phyloP scores from a whole-genome alignment of 2,797 vertebrate species.

The Alectoris magna region DNA sequence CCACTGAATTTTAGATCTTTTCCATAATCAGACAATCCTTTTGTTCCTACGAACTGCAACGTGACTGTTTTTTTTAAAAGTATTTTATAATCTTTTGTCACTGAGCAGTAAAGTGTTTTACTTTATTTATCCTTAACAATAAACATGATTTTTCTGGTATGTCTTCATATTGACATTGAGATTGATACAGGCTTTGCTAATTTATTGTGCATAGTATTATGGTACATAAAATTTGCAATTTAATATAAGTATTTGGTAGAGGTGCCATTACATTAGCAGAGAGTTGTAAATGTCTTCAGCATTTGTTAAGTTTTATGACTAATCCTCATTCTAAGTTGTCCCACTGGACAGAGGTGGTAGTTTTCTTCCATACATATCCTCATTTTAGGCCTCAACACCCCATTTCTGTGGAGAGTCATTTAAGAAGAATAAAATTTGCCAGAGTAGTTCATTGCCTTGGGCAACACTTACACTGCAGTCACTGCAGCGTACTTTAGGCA shows the following conservation, averaged over 20 bases:
- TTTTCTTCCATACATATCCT: constrained; percentile 43
- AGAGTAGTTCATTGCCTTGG: neutral
- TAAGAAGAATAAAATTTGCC: constrained; percentile 36
- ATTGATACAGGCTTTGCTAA: constrained; percentile 74
- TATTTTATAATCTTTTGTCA: constrained; percentile 65
- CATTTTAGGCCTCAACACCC: neutral
- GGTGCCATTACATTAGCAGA: constrained; percentile 63
- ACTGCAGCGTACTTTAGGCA: neutral
- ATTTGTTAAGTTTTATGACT: constrained; percentile 77
- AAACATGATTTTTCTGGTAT: constrained; percentile 61
- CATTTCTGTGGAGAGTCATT: neutral
- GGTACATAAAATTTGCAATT: constrained; percentile 76
- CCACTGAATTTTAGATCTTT: constrained; percentile 51
- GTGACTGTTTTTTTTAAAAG: constrained; percentile 37
- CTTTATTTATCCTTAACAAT: constrained; percentile 77
- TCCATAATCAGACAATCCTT: constrained; percentile 32
- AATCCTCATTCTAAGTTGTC: constrained; percentile 61
- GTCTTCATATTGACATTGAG: constrained; percentile 64
- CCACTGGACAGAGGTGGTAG: constrained; percentile 35
- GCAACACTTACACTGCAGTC: neutral
- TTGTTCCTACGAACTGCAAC: constrained; percentile 8
- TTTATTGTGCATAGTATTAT: constrained; percentile 76
- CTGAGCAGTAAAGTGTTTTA: constrained; percentile 62
- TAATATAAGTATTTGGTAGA: constrained; percentile 74
- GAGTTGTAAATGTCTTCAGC: constrained; percentile 76